phyloP scores from a whole-genome alignment of 2,113 vertebrate species.

The Pongo abelii region DNA sequence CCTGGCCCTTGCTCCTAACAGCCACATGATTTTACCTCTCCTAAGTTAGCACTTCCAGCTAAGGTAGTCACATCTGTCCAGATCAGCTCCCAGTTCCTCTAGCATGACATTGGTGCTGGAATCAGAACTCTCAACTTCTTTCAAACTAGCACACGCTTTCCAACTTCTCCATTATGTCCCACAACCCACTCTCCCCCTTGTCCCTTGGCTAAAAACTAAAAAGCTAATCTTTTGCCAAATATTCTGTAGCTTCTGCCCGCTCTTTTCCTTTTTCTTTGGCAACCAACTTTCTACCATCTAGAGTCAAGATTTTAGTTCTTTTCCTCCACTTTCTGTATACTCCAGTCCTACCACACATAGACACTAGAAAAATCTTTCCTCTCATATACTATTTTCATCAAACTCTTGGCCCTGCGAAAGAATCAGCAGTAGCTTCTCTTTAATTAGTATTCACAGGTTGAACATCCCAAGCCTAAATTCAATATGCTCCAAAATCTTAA shows the following conservation, averaged over 20 bases:
- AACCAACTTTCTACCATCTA: not conserved
- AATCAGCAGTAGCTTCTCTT: not conserved
- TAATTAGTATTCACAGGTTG: not conserved
- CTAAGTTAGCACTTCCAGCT: not conserved
- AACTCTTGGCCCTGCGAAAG: not conserved
- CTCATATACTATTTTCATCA: not conserved
- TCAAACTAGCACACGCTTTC: not conserved
- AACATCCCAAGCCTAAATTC: not conserved
- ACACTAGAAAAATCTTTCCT: not conserved
- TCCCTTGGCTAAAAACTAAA: not conserved
- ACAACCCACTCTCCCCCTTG: not conserved
- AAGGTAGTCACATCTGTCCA: not conserved
- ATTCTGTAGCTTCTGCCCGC: not conserved
- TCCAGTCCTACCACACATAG: not conserved
- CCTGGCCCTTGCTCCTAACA: not conserved
- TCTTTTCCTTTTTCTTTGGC: not conserved
- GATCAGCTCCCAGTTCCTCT: not conserved
- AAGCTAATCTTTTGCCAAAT: not conserved
- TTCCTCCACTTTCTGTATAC: too few relatives aligned
- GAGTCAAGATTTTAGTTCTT: not conserved
- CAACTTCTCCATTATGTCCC: not conserved
- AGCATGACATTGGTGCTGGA: not conserved
- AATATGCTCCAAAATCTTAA: not conserved
- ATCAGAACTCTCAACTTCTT: not conserved
- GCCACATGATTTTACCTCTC: not conserved